A percentile compares a stretch with the other conserved stretches of the same genome.
These are phyloP conservation scores for Elysia crispata DNA, from an alignment of 2,888 invertebrate species.

Conservation along the genomic window DNA sequence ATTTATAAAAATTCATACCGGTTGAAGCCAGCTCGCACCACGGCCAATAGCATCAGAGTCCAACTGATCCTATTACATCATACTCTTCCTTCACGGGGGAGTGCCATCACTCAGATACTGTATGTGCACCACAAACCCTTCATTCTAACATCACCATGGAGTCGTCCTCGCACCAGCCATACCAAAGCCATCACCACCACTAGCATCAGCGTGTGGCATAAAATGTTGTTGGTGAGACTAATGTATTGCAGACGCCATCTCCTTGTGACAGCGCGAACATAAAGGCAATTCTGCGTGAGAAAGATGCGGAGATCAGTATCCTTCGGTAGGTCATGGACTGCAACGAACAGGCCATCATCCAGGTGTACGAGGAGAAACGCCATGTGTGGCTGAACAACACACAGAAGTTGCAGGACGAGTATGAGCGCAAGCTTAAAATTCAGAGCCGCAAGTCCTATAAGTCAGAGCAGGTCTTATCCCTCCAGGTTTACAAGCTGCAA, in stretches of 20 bases:
- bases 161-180: neutral
- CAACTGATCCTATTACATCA: neutral
- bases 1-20: too few species aligned
- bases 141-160: too few species aligned
- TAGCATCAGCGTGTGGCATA: constrained; percentile 36
- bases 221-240: constrained; percentile 58
- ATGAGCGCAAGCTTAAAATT: constrained; percentile 82
- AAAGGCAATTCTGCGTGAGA: constrained; percentile 87
- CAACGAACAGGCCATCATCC: constrained; percentile 85
- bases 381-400: constrained; percentile 85
- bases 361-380: constrained; percentile 83
- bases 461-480: constrained; percentile 85
- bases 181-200: constrained; percentile 40
- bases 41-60: neutral
- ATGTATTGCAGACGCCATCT: constrained; percentile 80
- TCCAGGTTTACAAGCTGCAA: constrained; percentile 83
- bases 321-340: constrained; percentile 85
- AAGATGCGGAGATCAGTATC: constrained; percentile 85
- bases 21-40: neutral
- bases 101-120: neutral
- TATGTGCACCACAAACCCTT: neutral
- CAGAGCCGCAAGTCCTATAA: constrained; percentile 83
- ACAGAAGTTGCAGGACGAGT: constrained; percentile 82
- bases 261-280: constrained; percentile 89
- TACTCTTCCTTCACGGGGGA: neutral